These are phyloP conservation scores for Muscina levida DNA, from an alignment of 2,888 invertebrate species.

Conservation along the genomic window DNA sequence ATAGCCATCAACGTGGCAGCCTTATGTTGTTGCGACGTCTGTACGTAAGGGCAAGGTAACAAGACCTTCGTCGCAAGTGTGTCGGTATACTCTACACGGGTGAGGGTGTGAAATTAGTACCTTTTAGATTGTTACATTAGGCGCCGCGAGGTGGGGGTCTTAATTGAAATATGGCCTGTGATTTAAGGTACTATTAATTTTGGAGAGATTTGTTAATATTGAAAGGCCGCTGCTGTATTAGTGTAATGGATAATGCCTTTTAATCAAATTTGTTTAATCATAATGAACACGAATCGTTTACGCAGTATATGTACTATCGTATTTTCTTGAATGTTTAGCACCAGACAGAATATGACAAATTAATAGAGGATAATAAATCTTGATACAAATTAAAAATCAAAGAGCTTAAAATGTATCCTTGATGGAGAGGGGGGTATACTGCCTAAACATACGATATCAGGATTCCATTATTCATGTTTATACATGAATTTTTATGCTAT, in stretches of 20 bases:
- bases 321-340: no score
- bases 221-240: neutral
- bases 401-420: no score
- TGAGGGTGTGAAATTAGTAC: slow-evolving; percentile 28
- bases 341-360: no score
- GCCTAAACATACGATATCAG: no score
- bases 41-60: neutral
- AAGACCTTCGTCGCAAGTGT: neutral
- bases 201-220: neutral
- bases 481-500: no score
- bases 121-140: slow-evolving; percentile 23
- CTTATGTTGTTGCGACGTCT: slow-evolving; percentile 24
- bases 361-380: no score
- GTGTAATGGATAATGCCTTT: slow-evolving; percentile 46
- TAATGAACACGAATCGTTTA: slow-evolving; percentile 35
- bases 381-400: no score
- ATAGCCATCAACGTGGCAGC: neutral
- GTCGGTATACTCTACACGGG: neutral
- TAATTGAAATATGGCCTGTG: slow-evolving; percentile 61
- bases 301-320: slow-evolving; percentile 4
- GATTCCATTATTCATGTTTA: no score
- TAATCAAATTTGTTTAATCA: slow-evolving; percentile 52
- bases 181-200: slow-evolving; percentile 36
- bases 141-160: slow-evolving; percentile 1
- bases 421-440: no score